phyloP scores from a whole-genome alignment of 2,113 vertebrate genomes.

The Saccopteryx leptura region DNA sequence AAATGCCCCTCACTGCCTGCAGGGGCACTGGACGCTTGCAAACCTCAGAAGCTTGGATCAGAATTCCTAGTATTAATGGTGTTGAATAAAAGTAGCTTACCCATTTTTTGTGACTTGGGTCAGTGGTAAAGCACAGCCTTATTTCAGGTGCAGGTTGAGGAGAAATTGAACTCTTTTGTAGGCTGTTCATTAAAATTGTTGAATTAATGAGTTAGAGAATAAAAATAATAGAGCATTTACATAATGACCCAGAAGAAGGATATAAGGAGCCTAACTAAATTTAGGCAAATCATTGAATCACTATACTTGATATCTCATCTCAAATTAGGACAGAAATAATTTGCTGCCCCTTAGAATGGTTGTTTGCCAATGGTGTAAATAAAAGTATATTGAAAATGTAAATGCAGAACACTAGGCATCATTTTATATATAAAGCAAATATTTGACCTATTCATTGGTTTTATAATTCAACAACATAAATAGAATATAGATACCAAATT shows the following conservation, averaged over 20 bases:
- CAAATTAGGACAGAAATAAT: background rate
- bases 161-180: background rate
- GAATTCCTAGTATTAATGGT: background rate
- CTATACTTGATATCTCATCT: background rate
- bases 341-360: background rate
- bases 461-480: constrained; percentile 68
- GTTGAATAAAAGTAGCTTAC: constrained; percentile 16
- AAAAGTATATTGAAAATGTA: constrained; percentile 35
- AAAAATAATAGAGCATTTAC: constrained; percentile 18
- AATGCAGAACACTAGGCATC: background rate
- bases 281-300: constrained; percentile 24
- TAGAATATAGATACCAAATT: constrained; percentile 20
- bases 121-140: background rate
- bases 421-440: constrained; percentile 45
- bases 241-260: background rate
- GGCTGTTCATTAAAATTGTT: background rate
- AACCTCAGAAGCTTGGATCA: background rate
- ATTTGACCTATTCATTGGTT: constrained; percentile 61
- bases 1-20: fast-evolving
- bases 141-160: background rate
- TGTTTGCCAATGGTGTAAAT: background rate
- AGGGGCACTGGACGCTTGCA: background rate
- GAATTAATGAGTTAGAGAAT: background rate
- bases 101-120: background rate
- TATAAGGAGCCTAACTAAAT: background rate